These are phyloP conservation scores for Ahaetulla prasina DNA, from an alignment of 2,113 vertebrate species.

Conservation along the genomic window DNA sequence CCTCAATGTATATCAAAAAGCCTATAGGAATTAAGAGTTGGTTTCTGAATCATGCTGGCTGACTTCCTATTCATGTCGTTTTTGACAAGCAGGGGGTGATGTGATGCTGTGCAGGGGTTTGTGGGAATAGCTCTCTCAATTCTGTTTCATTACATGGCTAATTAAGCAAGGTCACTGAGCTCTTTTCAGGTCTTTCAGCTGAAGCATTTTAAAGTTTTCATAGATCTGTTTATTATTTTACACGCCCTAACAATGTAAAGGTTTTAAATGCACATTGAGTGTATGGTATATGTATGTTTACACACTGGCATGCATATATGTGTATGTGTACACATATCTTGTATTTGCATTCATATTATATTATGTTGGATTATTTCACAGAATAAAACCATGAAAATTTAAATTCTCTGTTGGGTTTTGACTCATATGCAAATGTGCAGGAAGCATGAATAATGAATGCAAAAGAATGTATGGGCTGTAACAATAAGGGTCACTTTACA, in stretches of 20 bases:
- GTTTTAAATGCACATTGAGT: slow-evolving; percentile 2
- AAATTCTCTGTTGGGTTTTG: background rate
- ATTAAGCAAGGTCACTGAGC: slow-evolving; percentile 69
- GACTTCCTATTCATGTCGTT: slow-evolving; percentile 61
- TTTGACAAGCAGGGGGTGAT: slow-evolving; percentile 51
- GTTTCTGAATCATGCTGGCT: slow-evolving; percentile 56
- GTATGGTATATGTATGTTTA: background rate
- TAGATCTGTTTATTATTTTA: slow-evolving; percentile 56
- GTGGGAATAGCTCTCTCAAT: slow-evolving; percentile 69
- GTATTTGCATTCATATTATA: background rate
- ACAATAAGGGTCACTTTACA: background rate
- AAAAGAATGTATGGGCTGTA: slow-evolving; percentile 14
- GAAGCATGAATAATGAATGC: slow-evolving; percentile 2
- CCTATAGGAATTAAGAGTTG: slow-evolving; percentile 49
- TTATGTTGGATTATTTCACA: slow-evolving; percentile 5
- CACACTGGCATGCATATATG: background rate
- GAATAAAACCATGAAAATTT: background rate
- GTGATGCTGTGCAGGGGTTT: slow-evolving; percentile 59
- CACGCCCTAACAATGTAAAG: slow-evolving; percentile 27
- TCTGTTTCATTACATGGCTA: slow-evolving; percentile 75
- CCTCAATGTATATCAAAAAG: slow-evolving; percentile 39
- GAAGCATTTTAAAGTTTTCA: slow-evolving; percentile 57
- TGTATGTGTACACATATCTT: background rate
- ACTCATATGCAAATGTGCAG: background rate
- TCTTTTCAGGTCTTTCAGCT: slow-evolving; percentile 60